Percentiles rank a stretch among this genome's conserved stretches.
phyloP scores from a whole-genome alignment of 2,797 vertebrate species.

The Anguilla marmorata region DNA sequence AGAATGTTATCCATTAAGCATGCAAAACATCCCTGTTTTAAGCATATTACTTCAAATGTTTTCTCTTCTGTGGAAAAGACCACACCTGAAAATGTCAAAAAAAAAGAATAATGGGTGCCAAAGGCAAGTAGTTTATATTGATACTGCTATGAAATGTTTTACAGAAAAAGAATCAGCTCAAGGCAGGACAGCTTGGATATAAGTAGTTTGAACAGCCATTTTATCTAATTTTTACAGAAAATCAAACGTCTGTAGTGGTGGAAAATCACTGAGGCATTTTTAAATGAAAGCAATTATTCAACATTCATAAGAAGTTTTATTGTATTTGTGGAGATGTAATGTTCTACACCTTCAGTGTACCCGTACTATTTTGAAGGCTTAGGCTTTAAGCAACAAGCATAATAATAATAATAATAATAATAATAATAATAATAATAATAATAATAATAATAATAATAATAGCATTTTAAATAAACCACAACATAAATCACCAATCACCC shows the following conservation, averaged over 20 bases:
- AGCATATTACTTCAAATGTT: background rate
- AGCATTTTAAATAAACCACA: background rate
- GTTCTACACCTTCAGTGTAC: background rate
- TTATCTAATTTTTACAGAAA: background rate
- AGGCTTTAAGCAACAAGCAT: background rate
- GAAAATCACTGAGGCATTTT: background rate
- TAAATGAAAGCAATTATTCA: background rate
- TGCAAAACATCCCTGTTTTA: background rate
- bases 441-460: background rate
- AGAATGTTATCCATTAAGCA: background rate
- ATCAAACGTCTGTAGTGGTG: background rate
- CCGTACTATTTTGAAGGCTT: background rate
- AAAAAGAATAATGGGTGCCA: background rate
- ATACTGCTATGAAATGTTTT: background rate
- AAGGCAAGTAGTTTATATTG: background rate
- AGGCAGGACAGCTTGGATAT: background rate
- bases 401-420: background rate
- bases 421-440: background rate
- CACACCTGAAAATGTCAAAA: background rate
- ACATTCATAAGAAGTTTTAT: background rate
- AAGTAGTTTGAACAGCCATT: background rate
- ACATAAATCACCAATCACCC: background rate
- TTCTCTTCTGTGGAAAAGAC: background rate
- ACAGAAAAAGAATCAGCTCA: background rate
- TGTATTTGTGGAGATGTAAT: background rate